Conservation (phyloP, 2,888 invertebrate species). For the Liopterus haemorrhoidalis region DNA sequence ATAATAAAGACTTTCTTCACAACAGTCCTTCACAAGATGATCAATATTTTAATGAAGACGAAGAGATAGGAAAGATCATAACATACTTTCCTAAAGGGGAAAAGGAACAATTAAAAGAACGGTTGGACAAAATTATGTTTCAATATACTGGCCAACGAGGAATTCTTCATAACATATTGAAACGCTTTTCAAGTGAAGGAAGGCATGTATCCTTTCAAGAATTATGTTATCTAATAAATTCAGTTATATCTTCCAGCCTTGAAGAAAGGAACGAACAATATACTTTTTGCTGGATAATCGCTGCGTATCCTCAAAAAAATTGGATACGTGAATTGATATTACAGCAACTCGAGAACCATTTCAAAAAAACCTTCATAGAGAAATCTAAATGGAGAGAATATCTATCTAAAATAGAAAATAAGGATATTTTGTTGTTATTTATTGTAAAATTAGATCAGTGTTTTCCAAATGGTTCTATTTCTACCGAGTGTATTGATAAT, state of each 20-base stretch:
- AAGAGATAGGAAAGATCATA: slow-evolving; percentile 12
- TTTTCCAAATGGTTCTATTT: slow-evolving; percentile 11
- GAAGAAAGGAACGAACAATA: slow-evolving; percentile 18
- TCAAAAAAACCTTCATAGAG: slow-evolving; percentile 22
- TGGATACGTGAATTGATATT: slow-evolving; percentile 32
- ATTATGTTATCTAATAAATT: slow-evolving; percentile 26
- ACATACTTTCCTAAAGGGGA: too few species aligned
- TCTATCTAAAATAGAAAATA: slow-evolving; percentile 27
- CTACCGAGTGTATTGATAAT: slow-evolving; percentile 23
- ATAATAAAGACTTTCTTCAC: too few species aligned
- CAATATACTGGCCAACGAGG: too few species aligned
- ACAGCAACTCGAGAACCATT: slow-evolving; percentile 30
- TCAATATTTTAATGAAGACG: slow-evolving; percentile 16
- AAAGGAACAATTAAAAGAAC: too few species aligned
- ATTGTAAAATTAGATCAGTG: slow-evolving; percentile 25
- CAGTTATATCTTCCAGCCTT: slow-evolving; percentile 18
- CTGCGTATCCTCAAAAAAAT: slow-evolving; percentile 27
- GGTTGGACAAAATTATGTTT: too few species aligned
- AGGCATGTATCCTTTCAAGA: slow-evolving; percentile 24
- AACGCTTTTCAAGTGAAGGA: slow-evolving; percentile 27
- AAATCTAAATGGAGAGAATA: slow-evolving; percentile 28
- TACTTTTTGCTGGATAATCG: slow-evolving; percentile 30
- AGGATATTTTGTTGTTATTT: slow-evolving; percentile 28
- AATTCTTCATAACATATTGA: slow-evolving; percentile 21
- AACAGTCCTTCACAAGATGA: too few species aligned